phyloP scores from a whole-genome alignment of 2,797 vertebrate genomes.

The Coilia nasus region DNA sequence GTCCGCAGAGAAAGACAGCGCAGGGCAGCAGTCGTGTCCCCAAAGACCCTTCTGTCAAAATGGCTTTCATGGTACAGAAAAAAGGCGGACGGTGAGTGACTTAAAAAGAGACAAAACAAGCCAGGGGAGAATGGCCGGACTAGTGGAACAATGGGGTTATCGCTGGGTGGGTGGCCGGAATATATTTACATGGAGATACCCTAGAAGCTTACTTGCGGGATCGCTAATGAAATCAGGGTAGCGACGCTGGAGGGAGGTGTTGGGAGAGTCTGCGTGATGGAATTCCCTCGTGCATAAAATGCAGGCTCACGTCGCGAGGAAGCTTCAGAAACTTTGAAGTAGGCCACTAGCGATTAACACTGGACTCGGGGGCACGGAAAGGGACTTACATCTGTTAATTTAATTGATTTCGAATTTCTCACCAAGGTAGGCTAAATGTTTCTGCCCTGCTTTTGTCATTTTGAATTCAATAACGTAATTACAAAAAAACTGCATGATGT shows the following conservation, averaged over 20 bases:
- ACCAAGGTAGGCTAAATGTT: background rate
- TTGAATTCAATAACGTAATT: background rate
- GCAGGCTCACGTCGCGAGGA: conserved; percentile 4
- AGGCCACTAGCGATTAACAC: conserved; percentile 3
- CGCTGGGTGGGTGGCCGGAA: conserved; percentile 62
- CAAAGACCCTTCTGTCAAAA: conserved; percentile 52
- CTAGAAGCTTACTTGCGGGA: conserved; percentile 41
- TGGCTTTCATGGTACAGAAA: conserved; percentile 56
- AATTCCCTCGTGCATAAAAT: conserved; percentile 27
- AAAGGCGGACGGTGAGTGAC: conserved; percentile 60
- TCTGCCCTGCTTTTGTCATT: background rate
- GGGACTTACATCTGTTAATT: conserved; percentile 4
- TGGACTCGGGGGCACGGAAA: background rate
- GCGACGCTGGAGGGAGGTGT: conserved; percentile 34
- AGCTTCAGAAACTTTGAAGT: conserved; percentile 24
- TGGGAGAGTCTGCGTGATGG: conserved; percentile 1
- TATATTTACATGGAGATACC: conserved; percentile 57
- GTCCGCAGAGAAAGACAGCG: conserved; percentile 46
- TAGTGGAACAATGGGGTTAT: conserved; percentile 60
- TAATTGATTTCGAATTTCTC: conserved; percentile 11
- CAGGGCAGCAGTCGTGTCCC: conserved; percentile 51
- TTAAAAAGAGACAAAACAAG: conserved; percentile 58
- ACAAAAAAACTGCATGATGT: background rate
- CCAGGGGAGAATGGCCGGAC: conserved; percentile 51
- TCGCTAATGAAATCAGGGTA: conserved; percentile 48